Base-by-base conservation (phyloP, 2,113 vertebrate genomes). In the Pedetes capensis region DNA sequence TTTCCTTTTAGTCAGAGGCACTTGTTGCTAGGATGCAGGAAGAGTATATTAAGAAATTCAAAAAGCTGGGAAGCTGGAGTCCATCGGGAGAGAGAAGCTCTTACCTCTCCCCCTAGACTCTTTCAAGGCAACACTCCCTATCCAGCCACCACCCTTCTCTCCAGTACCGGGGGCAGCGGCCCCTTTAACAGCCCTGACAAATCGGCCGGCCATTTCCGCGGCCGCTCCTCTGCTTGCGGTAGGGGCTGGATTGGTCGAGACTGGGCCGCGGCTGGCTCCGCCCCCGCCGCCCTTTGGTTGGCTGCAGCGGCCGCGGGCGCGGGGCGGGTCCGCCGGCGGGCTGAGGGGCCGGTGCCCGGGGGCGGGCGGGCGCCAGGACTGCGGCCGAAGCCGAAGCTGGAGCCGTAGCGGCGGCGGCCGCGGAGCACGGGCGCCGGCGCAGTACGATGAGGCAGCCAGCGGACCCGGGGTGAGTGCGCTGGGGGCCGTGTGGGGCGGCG, bases 151-250 rank as follows among this genome's bases (percentile, higher is more conserved):
- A 2, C 39, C 55, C 51, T 68, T n/a, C 63, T 79, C 32, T 27
- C 23, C 32, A 16, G 34, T 39, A 44, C 4, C 0, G 7, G 20
- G 83, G 87, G 27, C 16, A 8, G 80, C 27, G 44, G 87, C 37
- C n/a, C 83, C 96, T 97, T 97, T 97, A 97, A 97, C 93, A 97
- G 97, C 59, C 97, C 84, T 16, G 92, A 94, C 25, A 63, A 97
- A 93, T 95, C 95, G 76, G 59, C 2, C 66, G 34, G 87, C 85
- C 59, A 96, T 87, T 78, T 66, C 93, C 47, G 32, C 16, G 42
- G 78, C 64, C 11, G 55, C 79, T 93, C 74, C 44, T 42, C 4
- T 29, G 91, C 25, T 42, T 8, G 0, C 22, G 8, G 63, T 83
- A 47, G 64, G 44, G 25, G 82, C 37, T 97, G 53, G 95, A 97